Evolutionary conservation across 2,797 vertebrate species (phyloP), one percentile per base, ranked within the genome.

Genomic region (Vireo griseus): DNA sequence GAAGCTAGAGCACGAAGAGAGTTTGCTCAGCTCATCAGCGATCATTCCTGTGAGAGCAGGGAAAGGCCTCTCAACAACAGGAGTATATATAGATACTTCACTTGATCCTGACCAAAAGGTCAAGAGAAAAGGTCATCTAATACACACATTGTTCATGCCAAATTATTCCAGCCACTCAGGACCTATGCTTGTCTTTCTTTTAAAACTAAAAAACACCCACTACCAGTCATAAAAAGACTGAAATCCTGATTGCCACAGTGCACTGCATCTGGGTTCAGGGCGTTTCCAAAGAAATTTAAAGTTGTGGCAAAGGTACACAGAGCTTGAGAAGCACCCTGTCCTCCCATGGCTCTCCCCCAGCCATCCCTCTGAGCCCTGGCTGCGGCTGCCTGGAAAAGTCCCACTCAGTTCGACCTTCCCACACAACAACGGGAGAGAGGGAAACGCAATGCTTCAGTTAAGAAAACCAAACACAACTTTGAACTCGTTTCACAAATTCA

Each of bases 111-210:
- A 71, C 72, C 84, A 68, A 88, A 97, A 94, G 75, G 89, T 94
- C 81, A 91, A 84, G 58, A 84, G 81, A 86, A 96, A 93, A 92
- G 74, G 72, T 92, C 83, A 58, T 39, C 48, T 87, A 85, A 94
- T 91, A 88, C 62, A 40, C 88, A 68, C 63, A 81, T 54, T 40
- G 40, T 21, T 91, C 40, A 59, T 91, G 89, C 82, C 92, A 94
- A 91, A 83, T 91, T 73, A 77, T 83, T 93, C 40, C 47, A 88
- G 62, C 44, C n/a, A 35, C 66, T 89, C 75, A 66, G 47, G 54
- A 93, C 44, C 19, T 39, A 78, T 1, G 2, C 39, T 42, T 72
- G 58, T 62, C 66, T 92, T 75, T 78, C 39, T 69, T 90, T 86
- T 65, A 62, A 35, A 91, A 68, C 24, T 62, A 5, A 59, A 89